Percentiles rank a stretch among this genome's conserved stretches.
Evolutionary conservation across 2,797 vertebrate species (phyloP).

Genomic region (Anas flavirostris): DNA sequence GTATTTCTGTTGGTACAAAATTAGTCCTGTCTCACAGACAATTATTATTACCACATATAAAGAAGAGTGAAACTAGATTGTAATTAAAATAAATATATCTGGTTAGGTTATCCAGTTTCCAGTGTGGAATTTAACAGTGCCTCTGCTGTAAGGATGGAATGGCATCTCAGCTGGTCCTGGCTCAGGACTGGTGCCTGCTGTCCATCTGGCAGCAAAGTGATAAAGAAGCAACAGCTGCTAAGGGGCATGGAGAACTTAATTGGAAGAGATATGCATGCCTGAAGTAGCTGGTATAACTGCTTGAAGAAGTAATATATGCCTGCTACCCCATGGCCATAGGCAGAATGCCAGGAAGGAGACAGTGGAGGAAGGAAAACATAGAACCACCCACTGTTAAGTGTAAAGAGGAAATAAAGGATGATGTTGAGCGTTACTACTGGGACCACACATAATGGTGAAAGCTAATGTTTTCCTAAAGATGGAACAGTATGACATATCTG

Average conservation of each 20-base stretch:
- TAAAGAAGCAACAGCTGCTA: constrained; percentile 43
- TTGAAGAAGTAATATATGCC: background rate
- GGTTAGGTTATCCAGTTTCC: background rate
- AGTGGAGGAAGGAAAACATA: background rate
- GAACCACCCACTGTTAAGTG: accelerated
- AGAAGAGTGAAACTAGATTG: background rate
- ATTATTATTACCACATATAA: background rate
- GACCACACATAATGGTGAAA: background rate
- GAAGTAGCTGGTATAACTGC: constrained; percentile 9
- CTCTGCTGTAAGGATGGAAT: background rate
- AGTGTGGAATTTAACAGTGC: background rate
- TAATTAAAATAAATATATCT: background rate
- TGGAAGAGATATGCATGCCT: background rate
- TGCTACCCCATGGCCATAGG: background rate
- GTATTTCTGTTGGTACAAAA: background rate
- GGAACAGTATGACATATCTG: background rate
- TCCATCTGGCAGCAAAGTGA: constrained; percentile 2
- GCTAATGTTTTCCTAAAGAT: background rate
- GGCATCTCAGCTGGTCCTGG: background rate
- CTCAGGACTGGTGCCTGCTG: background rate
- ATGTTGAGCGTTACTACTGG: background rate
- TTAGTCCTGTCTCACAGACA: background rate
- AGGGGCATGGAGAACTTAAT: background rate
- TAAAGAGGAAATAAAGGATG: background rate
- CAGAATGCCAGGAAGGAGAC: background rate